A percentile compares a stretch with the other conserved stretches of the same genome.
Conservation (phyloP, 2,888 invertebrate genomes). For the Dromius quadrimaculatus region DNA sequence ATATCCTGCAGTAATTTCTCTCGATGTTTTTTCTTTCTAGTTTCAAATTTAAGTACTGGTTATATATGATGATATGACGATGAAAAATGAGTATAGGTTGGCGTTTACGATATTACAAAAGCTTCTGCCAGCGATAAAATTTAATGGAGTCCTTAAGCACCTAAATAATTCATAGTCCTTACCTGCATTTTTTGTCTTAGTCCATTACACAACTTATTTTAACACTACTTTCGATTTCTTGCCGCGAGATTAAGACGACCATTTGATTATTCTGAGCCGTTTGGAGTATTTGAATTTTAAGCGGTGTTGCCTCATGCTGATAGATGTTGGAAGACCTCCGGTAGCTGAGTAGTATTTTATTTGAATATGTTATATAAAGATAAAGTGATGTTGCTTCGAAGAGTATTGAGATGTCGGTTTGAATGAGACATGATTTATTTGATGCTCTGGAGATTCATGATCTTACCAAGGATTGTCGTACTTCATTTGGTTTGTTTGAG, state of each 20-base stretch:
- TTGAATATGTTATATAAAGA: conserved; percentile 6
- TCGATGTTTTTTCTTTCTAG: too few relatives aligned
- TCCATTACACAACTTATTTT: conserved; percentile 30
- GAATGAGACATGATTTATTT: conserved; percentile 26
- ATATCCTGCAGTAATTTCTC: too few relatives aligned
- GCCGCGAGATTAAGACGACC: conserved; percentile 13
- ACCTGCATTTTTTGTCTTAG: conserved; percentile 14
- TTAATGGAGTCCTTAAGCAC: conserved; percentile 7
- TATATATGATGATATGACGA: background rate
- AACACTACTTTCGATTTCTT: conserved; percentile 26
- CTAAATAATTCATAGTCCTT: conserved; percentile 16
- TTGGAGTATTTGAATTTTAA: conserved; percentile 30
- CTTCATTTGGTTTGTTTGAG: background rate
- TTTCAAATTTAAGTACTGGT: too few relatives aligned
- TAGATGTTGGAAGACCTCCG: background rate
- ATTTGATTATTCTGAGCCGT: conserved; percentile 18
- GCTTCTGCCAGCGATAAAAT: background rate
- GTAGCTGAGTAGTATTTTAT: conserved; percentile 2
- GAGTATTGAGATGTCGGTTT: conserved; percentile 25
- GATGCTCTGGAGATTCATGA: too few relatives aligned
- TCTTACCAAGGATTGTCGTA: background rate
- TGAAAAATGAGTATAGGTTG: background rate
- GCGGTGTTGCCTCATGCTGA: conserved; percentile 22
- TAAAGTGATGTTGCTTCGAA: background rate
- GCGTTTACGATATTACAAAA: background rate